Conservation (phyloP, 2,888 invertebrate species). For the Volucella bombylans region DNA sequence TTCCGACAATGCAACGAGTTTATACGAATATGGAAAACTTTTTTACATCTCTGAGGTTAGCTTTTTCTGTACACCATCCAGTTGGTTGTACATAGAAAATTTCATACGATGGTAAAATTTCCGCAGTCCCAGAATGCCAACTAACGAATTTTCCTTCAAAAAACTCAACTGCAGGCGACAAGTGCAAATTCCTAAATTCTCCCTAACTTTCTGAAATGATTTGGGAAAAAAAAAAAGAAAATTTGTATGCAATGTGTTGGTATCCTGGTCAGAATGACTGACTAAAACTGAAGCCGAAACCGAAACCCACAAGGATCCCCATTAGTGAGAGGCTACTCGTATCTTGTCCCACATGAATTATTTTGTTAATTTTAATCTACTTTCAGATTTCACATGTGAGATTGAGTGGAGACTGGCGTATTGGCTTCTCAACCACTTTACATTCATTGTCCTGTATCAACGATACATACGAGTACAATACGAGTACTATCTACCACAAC, state of each 20-base stretch:
- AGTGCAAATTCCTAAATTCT: slow-evolving; percentile 21
- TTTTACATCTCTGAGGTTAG: slow-evolving; percentile 28
- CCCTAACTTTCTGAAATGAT: too few relatives aligned
- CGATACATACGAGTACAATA: too few relatives aligned
- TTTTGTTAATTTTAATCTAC: slow-evolving; percentile 60
- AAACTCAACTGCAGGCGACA: slow-evolving; percentile 10
- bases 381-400: slow-evolving; percentile 40
- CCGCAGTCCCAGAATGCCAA: slow-evolving; percentile 5
- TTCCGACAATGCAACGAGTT: slow-evolving; percentile 38
- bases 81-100: slow-evolving; percentile 36
- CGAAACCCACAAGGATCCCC: slow-evolving; percentile 38
- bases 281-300: background rate
- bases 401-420: slow-evolving; percentile 21
- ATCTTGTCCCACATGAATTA: slow-evolving; percentile 42
- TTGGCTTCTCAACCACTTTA: slow-evolving; percentile 29
- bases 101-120: slow-evolving; percentile 30
- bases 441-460: slow-evolving; percentile 40
- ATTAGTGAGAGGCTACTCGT: slow-evolving; percentile 32
- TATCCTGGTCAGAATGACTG: background rate
- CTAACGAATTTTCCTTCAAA: slow-evolving; percentile 9
- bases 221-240: slow-evolving; percentile 32
- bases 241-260: slow-evolving; percentile 29
- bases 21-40: slow-evolving; percentile 30
- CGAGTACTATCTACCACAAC: background rate
- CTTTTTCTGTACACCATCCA: background rate